Conservation (phyloP, 2,888 invertebrate species). For the Trachelus iudaicus region DNA sequence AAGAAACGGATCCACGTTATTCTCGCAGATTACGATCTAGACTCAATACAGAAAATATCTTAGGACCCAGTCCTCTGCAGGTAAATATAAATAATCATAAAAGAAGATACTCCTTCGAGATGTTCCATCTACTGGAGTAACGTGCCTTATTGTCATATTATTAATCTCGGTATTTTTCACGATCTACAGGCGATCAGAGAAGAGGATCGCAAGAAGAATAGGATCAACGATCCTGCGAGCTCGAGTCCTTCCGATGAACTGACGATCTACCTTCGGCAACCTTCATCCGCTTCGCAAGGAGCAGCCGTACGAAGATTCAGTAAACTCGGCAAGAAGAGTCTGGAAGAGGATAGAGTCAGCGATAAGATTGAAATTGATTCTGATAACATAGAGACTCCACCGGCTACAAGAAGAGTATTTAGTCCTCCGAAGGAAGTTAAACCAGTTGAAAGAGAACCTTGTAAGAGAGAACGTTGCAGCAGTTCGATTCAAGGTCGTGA, state of each 20-base stretch:
- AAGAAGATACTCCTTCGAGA: neutral
- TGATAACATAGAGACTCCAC: slow-evolving; percentile 91
- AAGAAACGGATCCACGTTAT: slow-evolving; percentile 74
- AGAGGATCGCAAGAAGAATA: slow-evolving; percentile 62
- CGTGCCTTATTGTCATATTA: neutral
- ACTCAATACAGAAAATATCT: slow-evolving; percentile 58
- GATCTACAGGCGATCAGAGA: slow-evolving; percentile 56
- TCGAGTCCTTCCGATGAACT: slow-evolving; percentile 55
- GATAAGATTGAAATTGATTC: slow-evolving; percentile 88
- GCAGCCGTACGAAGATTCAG: slow-evolving; percentile 46
- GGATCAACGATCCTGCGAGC: slow-evolving; percentile 34
- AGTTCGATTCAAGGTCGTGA: slow-evolving; percentile 52
- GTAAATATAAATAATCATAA: slow-evolving; percentile 39
- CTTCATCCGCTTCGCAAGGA: slow-evolving; percentile 34
- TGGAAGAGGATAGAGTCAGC: slow-evolving; percentile 59
- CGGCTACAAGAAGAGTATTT: slow-evolving; percentile 79
- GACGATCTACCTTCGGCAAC: slow-evolving; percentile 59
- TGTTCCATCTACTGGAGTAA: neutral
- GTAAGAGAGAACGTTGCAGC: slow-evolving; percentile 57
- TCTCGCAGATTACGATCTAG: slow-evolving; percentile 65
- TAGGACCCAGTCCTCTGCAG: slow-evolving; percentile 63
- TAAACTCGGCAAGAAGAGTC: slow-evolving; percentile 41
- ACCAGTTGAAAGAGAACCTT: slow-evolving; percentile 60
- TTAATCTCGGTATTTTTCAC: slow-evolving; percentile 10
- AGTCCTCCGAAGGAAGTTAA: slow-evolving; percentile 73